A percentile compares a stretch with the other conserved stretches of the same genome.
Evolutionary conservation across 2,797 vertebrate genomes (phyloP).

Genomic region (Nothura maculosa): DNA sequence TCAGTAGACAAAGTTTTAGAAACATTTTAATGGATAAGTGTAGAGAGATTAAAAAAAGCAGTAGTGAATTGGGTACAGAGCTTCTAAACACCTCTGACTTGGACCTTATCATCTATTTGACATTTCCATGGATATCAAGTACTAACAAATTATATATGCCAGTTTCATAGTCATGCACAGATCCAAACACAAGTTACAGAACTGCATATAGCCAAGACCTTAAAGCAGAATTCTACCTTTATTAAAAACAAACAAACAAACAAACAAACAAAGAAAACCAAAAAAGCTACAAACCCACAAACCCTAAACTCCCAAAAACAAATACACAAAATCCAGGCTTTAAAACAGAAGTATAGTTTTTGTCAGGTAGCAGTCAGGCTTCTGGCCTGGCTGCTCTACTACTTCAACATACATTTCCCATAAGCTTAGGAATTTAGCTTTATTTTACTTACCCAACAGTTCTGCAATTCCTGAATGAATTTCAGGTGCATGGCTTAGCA

Average conservation of each 20-base stretch:
- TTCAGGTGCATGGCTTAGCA: constrained; percentile 92
- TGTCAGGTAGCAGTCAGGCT: neutral
- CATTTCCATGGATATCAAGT: neutral
- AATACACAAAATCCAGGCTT: too few relatives aligned
- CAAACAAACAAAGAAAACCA: neutral
- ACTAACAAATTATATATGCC: neutral
- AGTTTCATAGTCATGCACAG: neutral
- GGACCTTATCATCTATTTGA: neutral
- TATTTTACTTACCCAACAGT: constrained; percentile 87
- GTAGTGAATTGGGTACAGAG: neutral
- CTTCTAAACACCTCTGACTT: neutral
- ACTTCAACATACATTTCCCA: neutral
- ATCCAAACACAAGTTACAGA: neutral
- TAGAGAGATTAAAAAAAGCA: neutral
- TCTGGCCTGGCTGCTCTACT: neutral
- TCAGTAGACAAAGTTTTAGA: neutral
- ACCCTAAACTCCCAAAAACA: too few relatives aligned
- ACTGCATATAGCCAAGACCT: neutral
- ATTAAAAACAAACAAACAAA: neutral
- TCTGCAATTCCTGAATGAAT: constrained; percentile 95
- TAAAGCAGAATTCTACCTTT: neutral
- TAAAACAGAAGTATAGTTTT: neutral
- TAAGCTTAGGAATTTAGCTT: neutral
- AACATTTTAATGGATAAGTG: neutral
- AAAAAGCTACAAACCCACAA: too few relatives aligned